A percentile compares a stretch with the other conserved stretches of the same genome.
Evolutionary conservation across 2,888 invertebrate species (phyloP).

Genomic region (Rotaria sp.): DNA sequence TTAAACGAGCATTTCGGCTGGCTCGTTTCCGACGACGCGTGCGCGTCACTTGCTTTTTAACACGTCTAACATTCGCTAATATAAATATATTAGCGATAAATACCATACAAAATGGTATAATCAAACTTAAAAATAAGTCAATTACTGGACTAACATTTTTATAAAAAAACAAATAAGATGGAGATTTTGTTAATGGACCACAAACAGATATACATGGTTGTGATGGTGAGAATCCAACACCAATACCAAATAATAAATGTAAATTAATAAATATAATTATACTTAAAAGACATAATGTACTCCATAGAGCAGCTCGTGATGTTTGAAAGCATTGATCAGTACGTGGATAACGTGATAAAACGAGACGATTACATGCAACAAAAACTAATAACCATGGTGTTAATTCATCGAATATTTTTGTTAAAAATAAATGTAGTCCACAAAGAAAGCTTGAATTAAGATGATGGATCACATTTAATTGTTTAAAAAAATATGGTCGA

Average conservation of each 20-base stretch:
- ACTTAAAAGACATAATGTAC: background rate
- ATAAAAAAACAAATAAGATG: conserved; percentile 21
- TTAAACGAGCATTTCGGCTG: background rate
- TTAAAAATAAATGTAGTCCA: conserved; percentile 22
- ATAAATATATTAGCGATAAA: conserved; percentile 19
- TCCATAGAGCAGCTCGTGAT: background rate
- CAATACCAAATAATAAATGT: conserved; percentile 22
- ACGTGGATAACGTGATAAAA: conserved; percentile 5
- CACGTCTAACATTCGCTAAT: background rate
- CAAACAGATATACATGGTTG: background rate
- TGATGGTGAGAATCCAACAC: background rate
- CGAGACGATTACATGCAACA: conserved; percentile 10
- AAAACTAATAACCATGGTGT: conserved; percentile 22
- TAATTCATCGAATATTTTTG: conserved; percentile 27
- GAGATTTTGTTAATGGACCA: background rate
- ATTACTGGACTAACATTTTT: background rate
- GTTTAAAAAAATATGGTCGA: conserved; percentile 20
- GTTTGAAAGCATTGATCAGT: background rate
- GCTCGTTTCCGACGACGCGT: background rate
- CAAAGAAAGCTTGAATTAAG: background rate
- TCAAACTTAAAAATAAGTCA: background rate
- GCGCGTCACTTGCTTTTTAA: background rate
- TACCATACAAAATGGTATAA: background rate
- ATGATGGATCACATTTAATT: background rate
- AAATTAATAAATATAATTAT: background rate